Base-by-base conservation (phyloP, 1,140 invertebrate species). In the Heliconius congener region DNA sequence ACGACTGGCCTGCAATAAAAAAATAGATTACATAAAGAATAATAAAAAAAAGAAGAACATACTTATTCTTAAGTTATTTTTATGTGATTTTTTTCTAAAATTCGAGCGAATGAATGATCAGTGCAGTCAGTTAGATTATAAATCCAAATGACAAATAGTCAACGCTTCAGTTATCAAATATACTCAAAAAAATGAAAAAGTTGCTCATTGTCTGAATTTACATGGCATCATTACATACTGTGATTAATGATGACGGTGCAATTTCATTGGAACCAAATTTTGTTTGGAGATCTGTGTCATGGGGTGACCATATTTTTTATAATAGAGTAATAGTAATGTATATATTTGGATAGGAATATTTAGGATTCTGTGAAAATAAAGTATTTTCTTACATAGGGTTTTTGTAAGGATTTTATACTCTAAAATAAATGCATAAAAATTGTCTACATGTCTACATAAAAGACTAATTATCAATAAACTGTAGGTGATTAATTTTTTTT, bases 211-310 rank as follows among this genome's bases (percentile, higher is more conserved):
- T 73, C 55, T 76, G 78, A 87, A 92, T 92, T 92, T 91, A 91
- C 90, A 90, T 91, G 81, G 82, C 80, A 90, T 90, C 90, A 89
- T 90, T 90, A 91, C 80, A 74, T 80, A 80, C 76, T 75, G 85
- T 90, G 89, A 92, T 86, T 84, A 85, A 92, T 88, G 89, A 87
- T 73, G 76, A 80, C 86, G 84, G 84, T 84, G 87, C 91, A 88
- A 89, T 90, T 91, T 88, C 82, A 87, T 86, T 87, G 84, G 81
- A 88, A 87, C 85, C 85, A 84, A 87, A 87, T 86, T 83, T 80
- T 71, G 79, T 83, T 71, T 74, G 39, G 75, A 74, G 80, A 73
- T 55, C 78, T 85, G 50, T n/a, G 60, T 75, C 50, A 73, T 86
- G 82, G 82, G 84, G 84, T 85, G 78, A 77, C 83, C 57, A 82